phyloP scores from a whole-genome alignment of 2,888 invertebrate genomes.

The Meiosimyza decipiens region DNA sequence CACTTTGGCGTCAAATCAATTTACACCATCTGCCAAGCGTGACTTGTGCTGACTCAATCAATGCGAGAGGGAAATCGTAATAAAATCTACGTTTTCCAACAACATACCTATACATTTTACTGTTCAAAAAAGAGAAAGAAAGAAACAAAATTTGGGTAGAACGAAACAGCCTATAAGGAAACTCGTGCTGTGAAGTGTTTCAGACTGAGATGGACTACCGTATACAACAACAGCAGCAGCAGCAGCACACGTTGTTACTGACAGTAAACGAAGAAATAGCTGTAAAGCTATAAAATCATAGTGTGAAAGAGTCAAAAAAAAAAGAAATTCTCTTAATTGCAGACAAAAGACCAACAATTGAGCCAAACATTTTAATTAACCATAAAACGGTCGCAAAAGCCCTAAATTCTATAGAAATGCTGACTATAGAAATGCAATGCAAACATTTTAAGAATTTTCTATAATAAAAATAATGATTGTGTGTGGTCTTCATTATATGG shows the following conservation, averaged over 20 bases:
- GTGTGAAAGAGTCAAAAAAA: background rate
- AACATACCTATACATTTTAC: background rate
- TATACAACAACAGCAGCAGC: no score
- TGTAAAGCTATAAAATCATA: no score
- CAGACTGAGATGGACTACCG: no score
- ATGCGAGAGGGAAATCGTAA: slow-evolving; percentile 12
- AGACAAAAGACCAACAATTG: slow-evolving; percentile 8
- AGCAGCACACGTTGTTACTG: no score
- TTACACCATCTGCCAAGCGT: slow-evolving; percentile 46
- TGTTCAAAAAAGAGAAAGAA: background rate
- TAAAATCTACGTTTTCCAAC: background rate
- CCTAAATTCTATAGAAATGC: background rate
- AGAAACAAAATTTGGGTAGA: background rate
- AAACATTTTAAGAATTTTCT: no score
- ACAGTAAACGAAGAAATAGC: no score
- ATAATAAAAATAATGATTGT: no score
- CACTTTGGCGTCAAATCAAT: slow-evolving; percentile 42
- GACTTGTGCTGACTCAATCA: slow-evolving; percentile 52
- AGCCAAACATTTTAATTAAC: slow-evolving; percentile 26
- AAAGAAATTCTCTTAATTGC: background rate
- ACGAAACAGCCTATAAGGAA: background rate
- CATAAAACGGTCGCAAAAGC: slow-evolving; percentile 24
- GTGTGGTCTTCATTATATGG: no score
- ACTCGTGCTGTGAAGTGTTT: no score
- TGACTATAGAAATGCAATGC: no score